Evolutionary conservation across 2,888 invertebrate genomes (phyloP), one percentile per base, ranked within the genome.

Genomic region (Serrognathus titanus): DNA sequence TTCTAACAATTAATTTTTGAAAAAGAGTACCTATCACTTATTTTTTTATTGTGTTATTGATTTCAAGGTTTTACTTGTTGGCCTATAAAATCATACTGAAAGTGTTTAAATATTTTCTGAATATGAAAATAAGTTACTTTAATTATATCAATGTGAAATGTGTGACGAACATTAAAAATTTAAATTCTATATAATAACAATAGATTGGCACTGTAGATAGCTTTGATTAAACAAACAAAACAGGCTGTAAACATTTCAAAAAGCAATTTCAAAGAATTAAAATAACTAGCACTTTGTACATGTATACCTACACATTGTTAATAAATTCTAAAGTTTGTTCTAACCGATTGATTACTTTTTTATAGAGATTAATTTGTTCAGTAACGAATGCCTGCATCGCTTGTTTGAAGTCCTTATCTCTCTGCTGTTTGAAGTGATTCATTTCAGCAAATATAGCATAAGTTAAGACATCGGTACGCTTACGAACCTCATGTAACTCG

Each of bases 371-470:
- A 37, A 97, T 92, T 80, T 98, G 97, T 69, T 93, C 92, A 62
- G 81, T 83, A 57, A 98, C 82, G 75, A 93, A 97, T 60, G 83
- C 85, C 73, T 91, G 90, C 85, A 97, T 90, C 48, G 94, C 88
- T 53, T 83, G 82, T 71, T 90, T 92, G 66, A 95, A 84, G 79
- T 98, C 96, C 40, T 83, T 83, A 46, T 92, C 89, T 64, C 95
- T 83, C 73, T 96, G 94, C 24, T 82, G 78, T 74, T 95, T 94
- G 75, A 98, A 97, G 76, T 97, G 94, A 67, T 90, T 89, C 67
- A 97, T 88, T 82, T 99, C 98, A 53, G 97, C 96, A 75, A 97
- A 84, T 59, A 95, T 85, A 1, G 94, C 89, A 74, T 96, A 97
- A 0, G 96, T 94, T 70, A 97, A 89, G 11, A 94, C 86, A 76